Evolutionary conservation across 2,113 vertebrate genomes (phyloP).

Genomic region (Pelecanus crispus): DNA sequence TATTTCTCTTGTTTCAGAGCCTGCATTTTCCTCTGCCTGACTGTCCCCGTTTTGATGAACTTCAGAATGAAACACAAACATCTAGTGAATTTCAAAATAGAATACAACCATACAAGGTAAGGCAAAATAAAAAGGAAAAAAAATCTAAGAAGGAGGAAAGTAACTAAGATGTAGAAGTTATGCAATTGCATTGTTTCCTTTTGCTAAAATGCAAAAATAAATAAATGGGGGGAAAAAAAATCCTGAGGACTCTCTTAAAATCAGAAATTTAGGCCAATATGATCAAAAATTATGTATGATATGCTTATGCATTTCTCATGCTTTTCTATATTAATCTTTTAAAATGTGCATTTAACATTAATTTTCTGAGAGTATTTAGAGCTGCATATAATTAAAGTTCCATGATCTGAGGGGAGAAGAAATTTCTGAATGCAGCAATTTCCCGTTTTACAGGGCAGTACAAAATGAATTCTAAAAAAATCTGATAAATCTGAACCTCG

Average conservation of each 20-base stretch:
- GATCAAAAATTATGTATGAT: neutral
- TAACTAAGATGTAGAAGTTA: neutral
- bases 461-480: neutral
- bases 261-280: neutral
- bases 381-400: neutral
- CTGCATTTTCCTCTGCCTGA: conserved; percentile 63
- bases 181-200: neutral
- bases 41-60: conserved; percentile 68
- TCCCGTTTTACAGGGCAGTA: neutral
- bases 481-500: neutral
- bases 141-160: neutral
- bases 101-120: conserved; percentile 69
- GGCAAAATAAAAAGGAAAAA: neutral
- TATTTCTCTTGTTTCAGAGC: conserved; percentile 54
- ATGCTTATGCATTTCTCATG: neutral
- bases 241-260: neutral
- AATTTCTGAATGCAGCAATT: neutral
- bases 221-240: neutral
- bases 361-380: neutral
- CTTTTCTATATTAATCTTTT: neutral
- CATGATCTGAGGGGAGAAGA: neutral
- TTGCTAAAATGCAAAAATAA: neutral
- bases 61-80: conserved; percentile 63
- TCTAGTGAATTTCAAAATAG: conserved; percentile 56
- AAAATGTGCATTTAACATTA: neutral